These are phyloP conservation scores for Ichneumoninae sp. DNA, from an alignment of 2,888 invertebrate species.

Conservation along the genomic window DNA sequence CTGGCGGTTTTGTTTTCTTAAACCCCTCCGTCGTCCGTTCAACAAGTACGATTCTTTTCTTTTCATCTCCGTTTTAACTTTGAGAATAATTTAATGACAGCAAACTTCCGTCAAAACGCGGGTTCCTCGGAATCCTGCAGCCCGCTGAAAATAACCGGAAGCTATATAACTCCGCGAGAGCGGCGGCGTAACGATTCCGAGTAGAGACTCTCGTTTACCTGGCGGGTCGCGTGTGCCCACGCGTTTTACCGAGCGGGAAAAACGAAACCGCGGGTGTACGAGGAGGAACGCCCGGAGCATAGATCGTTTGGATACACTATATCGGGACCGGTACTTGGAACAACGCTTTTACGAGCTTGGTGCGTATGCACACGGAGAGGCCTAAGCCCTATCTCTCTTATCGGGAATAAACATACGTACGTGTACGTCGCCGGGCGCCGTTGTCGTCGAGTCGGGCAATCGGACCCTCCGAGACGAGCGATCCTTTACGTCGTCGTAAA, in stretches of 20 bases:
- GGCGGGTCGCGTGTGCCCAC: constrained; percentile 39
- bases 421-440: not conserved
- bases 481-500: constrained; percentile 76
- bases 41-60: constrained; percentile 7
- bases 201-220: constrained; percentile 50
- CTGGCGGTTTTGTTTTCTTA: too few relatives aligned
- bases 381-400: constrained; percentile 73
- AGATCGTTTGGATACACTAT: constrained; percentile 10
- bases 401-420: constrained; percentile 76
- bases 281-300: not conserved
- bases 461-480: constrained; percentile 66
- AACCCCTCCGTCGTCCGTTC: not conserved
- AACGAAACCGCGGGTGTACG: not conserved
- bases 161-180: constrained; percentile 52
- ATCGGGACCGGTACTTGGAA: constrained; percentile 59
- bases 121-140: constrained; percentile 10
- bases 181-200: constrained; percentile 49
- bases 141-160: constrained; percentile 65
- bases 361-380: constrained; percentile 20
- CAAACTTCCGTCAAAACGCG: constrained; percentile 41
- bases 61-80: not conserved
- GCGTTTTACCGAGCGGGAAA: constrained; percentile 15
- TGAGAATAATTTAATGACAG: constrained; percentile 9
- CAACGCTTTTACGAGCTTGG: constrained; percentile 71
- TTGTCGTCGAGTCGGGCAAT: constrained; percentile 73